Base-by-base conservation (phyloP, 2,797 vertebrate species). In the Onychomys leucogaster region DNA sequence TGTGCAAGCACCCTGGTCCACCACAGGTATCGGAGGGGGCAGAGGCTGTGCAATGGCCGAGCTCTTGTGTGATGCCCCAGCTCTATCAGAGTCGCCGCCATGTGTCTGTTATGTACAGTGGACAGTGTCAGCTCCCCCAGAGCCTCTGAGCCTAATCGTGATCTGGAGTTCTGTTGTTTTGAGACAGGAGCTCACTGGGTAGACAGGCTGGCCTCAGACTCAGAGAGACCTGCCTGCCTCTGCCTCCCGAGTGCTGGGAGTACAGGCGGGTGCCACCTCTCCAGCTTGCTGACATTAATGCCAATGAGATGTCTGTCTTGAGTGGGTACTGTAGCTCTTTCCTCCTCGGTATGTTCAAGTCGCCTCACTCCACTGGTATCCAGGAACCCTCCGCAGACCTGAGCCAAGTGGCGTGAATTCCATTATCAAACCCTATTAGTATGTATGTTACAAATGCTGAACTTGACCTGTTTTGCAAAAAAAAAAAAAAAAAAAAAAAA, bases 1-100 rank as follows among this genome's bases (percentile, higher is more conserved):
- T 65, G 94, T 98, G 49, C 99, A 98, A 19, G 98, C 98, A 3
- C 98, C 98, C 12, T 99, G 99, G 99, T 98, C 99, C 94, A 98
- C 98, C 5, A 95, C 99, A 98, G 99, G 99, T 99, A 98, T 61
- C 41, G 14, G 84, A 49, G 29, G 65, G 65, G 65, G 43, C 43
- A 5, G 78, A 21, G 52, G 4, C 16, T 81, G 52, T 43, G 73
- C 41, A 25, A 29, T 21, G 21, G n/a, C 13, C 52, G 16, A 52
- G 32, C 1, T 3, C 27, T 75, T 17, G 32, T 27, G 14, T 10
- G n/a, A 41, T 19, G 71, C 2, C 32, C 49, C 46, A n/a, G 5
- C 27, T 43, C 76, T 46, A 11, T 55, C 55, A 17, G n/a, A 9
- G 25, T n/a, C 25, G 13, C 63, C 43, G 16, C n/a, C 37, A 0